Evolutionary conservation across 2,888 invertebrate species (phyloP).

Genomic region (Oscheius myriophilus): DNA sequence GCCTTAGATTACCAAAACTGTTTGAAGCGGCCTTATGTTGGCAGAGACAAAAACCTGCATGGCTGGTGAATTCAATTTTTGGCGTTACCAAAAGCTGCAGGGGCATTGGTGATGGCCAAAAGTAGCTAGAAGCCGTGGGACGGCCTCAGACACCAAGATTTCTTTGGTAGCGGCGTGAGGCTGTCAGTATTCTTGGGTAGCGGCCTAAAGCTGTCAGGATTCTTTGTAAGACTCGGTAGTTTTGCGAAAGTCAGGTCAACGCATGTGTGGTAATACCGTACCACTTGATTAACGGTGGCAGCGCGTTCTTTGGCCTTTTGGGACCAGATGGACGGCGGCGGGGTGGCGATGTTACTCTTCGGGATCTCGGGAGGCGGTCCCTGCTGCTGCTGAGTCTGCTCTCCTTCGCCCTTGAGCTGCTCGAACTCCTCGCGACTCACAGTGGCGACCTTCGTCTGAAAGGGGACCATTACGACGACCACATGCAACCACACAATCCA

Average conservation of each 20-base stretch:
- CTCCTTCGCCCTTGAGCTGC: conserved; percentile 41
- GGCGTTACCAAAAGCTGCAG: too few species aligned
- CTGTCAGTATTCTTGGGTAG: too few species aligned
- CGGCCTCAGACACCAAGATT: too few species aligned
- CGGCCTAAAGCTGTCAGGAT: too few species aligned
- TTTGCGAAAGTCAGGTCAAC: not conserved
- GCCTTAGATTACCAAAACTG: too few species aligned
- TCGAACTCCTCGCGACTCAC: conserved; percentile 57
- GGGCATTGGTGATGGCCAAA: too few species aligned
- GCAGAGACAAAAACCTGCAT: too few species aligned
- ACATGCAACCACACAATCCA: conserved; percentile 20
- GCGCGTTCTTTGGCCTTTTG: conserved; percentile 69
- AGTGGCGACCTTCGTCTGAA: conserved; percentile 54
- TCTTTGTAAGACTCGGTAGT: not conserved
- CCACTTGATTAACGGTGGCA: conserved; percentile 53
- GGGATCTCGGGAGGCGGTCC: conserved; percentile 51
- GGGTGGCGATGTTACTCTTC: conserved; percentile 34
- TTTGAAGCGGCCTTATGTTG: too few species aligned
- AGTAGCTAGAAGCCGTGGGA: too few species aligned
- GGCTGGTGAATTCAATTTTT: too few species aligned
- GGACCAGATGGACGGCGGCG: conserved; percentile 64
- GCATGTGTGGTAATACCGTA: conserved; percentile 16
- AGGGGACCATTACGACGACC: conserved; percentile 31
- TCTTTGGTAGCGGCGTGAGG: too few species aligned
- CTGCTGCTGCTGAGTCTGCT: conserved; percentile 9